A percentile compares a stretch with the other conserved stretches of the same genome.
Conservation (phyloP, 2,113 vertebrate genomes). For the Callospermophilus lateralis region DNA sequence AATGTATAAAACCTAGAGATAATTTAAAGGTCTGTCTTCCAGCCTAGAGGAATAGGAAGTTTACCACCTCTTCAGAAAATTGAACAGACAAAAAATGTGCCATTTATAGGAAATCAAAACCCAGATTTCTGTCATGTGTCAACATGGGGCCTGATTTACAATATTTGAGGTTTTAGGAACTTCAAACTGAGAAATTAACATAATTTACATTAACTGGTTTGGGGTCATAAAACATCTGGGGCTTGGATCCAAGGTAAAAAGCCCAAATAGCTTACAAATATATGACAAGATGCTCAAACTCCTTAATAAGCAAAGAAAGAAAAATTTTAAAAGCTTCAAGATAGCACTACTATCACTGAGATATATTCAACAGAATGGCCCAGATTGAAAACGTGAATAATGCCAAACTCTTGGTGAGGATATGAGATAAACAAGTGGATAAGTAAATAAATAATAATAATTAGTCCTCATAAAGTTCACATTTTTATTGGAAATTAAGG, state of each 20-base stretch:
- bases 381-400: not conserved
- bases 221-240: not conserved
- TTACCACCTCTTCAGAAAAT: constrained; percentile 19
- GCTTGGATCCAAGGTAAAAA: constrained; percentile 36
- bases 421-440: not conserved
- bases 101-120: constrained; percentile 10
- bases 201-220: not conserved
- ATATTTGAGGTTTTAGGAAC: not conserved
- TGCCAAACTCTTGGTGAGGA: not conserved
- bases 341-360: not conserved
- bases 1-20: constrained; percentile 37
- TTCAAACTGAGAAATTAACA: not conserved
- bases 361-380: not conserved
- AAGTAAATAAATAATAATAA: not conserved
- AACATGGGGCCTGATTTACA: not conserved
- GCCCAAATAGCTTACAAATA: not conserved
- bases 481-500: constrained; percentile 41
- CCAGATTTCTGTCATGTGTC: not conserved
- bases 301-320: constrained; percentile 9
- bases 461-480: not conserved
- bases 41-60: not conserved
- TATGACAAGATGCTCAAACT: constrained; percentile 33
- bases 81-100: not conserved
- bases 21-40: not conserved
- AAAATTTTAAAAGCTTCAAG: not conserved